Base-by-base conservation (phyloP, 2,888 invertebrate genomes). In the Macrophya annulata region DNA sequence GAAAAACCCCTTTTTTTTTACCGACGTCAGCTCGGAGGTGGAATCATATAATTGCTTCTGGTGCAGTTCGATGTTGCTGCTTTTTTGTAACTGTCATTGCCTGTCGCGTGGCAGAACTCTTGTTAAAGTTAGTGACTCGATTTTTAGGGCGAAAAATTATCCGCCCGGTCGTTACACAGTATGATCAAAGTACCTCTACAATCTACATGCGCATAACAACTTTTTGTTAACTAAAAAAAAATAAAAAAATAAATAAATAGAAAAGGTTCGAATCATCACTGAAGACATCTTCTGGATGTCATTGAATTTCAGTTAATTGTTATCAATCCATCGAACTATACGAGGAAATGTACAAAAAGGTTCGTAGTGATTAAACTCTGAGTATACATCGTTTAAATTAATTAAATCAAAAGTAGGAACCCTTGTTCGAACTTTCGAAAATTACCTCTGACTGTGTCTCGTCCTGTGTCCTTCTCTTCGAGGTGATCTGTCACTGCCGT, bases 371-470 rank as follows among this genome's bases (percentile, higher is more conserved):
- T 68, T 68, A 68, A 68, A 12, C 17, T 37, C 25, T 17, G 8
- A 62, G 6, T 74, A n/a, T 12, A 21, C 4, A 31, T 51, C 51
- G 51, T 31, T 77, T 17, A 55, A 9, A 77, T 77, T 6, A 68
- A 15, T 37, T 12, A 25, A n/a, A 43, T 8, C 9, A 72, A 37
- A 72, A 40, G 72, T 37, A 72, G 17, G 40, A n/a, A 55, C 55
- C 55, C 55, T 55, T n/a, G 55, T 55, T 0, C 45, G 48, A 40
- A 43, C 43, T n/a, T 55, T 31, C 45, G 51, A 51, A 9, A 68
- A 84, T 89, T 88, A 93, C 93, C 93, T 93, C 86, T 93, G 93
- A 87, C 92, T 93, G 86, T 93, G 93, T 79, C 93, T 90, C 77
- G 91, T 92, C 84, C 92, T 90, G 37, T 90, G 89, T 12, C 90